Evolutionary conservation across 2,888 invertebrate species (phyloP).

Genomic region (Aporophyla lueneburgensis): DNA sequence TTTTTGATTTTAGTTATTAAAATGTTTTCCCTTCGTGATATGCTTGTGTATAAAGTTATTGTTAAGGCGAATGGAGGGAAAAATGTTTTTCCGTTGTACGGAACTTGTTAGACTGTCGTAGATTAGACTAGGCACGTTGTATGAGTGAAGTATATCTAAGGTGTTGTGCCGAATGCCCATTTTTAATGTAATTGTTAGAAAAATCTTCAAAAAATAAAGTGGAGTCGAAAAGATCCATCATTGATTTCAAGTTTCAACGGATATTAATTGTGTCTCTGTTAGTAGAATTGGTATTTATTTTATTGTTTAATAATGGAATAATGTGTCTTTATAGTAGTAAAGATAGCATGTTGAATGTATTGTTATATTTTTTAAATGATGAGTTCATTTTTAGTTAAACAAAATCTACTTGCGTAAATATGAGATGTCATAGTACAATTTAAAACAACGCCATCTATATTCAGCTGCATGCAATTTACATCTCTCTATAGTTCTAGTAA

Average conservation of each 20-base stretch:
- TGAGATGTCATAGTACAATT: conserved; percentile 7
- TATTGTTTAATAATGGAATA: conserved; percentile 37
- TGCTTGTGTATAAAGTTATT: conserved; percentile 83
- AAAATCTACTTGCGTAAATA: neutral
- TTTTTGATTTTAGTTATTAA: conserved; percentile 79
- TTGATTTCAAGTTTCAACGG: conserved; percentile 16
- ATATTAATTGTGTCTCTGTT: conserved; percentile 34
- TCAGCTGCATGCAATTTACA: conserved; percentile 8
- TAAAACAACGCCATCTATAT: conserved; percentile 52
- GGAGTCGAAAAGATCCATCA: conserved; percentile 9
- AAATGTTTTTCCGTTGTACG: conserved; percentile 89
- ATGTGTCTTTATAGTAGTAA: conserved; percentile 47
- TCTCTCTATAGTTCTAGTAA: conserved; percentile 34
- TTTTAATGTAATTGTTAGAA: conserved; percentile 33
- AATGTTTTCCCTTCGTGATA: conserved; percentile 82
- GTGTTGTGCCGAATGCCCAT: conserved; percentile 78
- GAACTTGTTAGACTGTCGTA: conserved; percentile 90
- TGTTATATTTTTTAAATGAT: conserved; percentile 19
- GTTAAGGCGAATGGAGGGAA: conserved; percentile 84
- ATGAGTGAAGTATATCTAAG: conserved; percentile 82
- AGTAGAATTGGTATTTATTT: conserved; percentile 50
- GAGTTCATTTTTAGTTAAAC: conserved; percentile 11
- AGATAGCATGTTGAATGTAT: conserved; percentile 42
- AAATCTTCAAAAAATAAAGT: neutral
- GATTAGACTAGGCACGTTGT: conserved; percentile 86